phyloP scores from a whole-genome alignment of 2,113 vertebrate species.

The Panthera tigris region DNA sequence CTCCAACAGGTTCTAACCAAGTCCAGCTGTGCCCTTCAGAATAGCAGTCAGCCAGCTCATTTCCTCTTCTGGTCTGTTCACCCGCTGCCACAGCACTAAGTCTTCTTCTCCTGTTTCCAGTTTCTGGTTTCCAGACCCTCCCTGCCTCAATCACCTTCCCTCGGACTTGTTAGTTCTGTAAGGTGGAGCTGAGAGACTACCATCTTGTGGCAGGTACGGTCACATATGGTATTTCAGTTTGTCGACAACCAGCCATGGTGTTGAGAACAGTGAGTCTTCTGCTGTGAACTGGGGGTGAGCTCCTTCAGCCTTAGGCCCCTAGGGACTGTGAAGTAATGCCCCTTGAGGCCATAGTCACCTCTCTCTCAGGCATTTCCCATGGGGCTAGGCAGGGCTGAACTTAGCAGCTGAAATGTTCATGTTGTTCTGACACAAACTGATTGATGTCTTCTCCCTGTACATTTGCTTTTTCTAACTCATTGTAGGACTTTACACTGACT shows the following conservation, averaged over 20 bases:
- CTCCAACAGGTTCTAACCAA: neutral
- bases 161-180: neutral
- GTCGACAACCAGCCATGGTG: fast-evolving
- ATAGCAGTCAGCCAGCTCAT: neutral
- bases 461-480: neutral
- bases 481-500: too few relatives aligned
- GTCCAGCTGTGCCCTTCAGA: neutral
- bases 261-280: neutral
- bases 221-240: neutral
- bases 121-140: neutral
- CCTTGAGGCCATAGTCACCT: too few relatives aligned
- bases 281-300: neutral
- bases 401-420: fast-evolving
- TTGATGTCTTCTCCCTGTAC: too few relatives aligned
- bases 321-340: fast-evolving
- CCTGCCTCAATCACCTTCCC: neutral
- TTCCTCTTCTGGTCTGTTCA: too few relatives aligned
- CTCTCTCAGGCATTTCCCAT: neutral
- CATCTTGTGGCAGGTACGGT: fast-evolving
- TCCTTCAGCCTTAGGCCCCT: neutral
- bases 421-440: fast-evolving
- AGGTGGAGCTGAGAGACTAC: neutral
- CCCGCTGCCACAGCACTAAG: neutral
- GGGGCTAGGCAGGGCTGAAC: neutral
- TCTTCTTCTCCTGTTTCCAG: neutral